Evolutionary conservation across 1,140 invertebrate genomes (phyloP).

Genomic region (Onthophagus taurus): DNA sequence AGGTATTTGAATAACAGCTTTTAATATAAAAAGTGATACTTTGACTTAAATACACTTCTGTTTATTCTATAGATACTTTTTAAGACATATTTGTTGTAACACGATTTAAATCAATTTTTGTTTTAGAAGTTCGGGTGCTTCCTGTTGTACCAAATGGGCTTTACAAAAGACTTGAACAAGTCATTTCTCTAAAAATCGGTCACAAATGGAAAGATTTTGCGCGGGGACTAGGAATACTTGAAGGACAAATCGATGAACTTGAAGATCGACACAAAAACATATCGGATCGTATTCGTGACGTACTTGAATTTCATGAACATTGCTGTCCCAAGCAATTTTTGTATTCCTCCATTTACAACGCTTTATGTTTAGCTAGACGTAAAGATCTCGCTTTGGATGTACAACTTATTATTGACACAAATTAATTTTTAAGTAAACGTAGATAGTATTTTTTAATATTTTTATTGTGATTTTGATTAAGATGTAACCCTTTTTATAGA

Average conservation of each 20-base stretch:
- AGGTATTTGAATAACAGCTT: too few relatives aligned
- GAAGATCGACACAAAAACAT: slow-evolving; percentile 31
- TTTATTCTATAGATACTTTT: too few relatives aligned
- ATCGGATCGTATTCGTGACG: not conserved
- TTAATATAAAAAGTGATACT: too few relatives aligned
- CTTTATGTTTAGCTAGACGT: slow-evolving; percentile 2
- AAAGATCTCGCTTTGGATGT: not conserved
- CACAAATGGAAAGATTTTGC: slow-evolving; percentile 44
- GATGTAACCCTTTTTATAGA: too few relatives aligned
- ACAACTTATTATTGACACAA: slow-evolving; percentile 13
- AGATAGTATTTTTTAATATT: too few relatives aligned
- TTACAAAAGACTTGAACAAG: slow-evolving; percentile 13
- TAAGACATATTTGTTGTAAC: too few relatives aligned
- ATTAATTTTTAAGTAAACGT: too few relatives aligned
- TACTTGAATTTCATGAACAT: not conserved
- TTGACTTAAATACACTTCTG: too few relatives aligned
- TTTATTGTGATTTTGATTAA: too few relatives aligned
- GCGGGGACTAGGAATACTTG: slow-evolving; percentile 42
- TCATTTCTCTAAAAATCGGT: slow-evolving; percentile 40
- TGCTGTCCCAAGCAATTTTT: not conserved
- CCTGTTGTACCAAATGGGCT: not conserved
- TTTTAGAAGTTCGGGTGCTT: too few relatives aligned
- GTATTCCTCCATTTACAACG: not conserved
- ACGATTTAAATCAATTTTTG: too few relatives aligned
- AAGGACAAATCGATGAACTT: slow-evolving; percentile 43